Conservation (phyloP, 2,888 invertebrate species). For the Cantharis flavilabris region DNA sequence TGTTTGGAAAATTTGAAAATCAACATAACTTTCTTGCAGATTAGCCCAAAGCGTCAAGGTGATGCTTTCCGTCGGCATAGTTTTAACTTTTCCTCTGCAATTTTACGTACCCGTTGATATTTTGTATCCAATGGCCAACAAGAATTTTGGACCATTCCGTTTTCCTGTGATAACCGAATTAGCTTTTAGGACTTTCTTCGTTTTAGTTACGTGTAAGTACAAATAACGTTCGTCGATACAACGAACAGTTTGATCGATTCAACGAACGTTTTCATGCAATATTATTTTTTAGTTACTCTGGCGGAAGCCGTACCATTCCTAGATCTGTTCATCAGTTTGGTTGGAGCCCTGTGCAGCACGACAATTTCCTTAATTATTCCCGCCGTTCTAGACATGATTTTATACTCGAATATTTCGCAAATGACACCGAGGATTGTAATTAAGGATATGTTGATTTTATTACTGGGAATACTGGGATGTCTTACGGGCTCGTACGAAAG, state of each 20-base stretch:
- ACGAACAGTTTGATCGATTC: too few relatives aligned
- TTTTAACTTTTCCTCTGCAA: constrained; percentile 91
- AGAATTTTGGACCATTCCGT: constrained; percentile 60
- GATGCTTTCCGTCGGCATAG: constrained; percentile 83
- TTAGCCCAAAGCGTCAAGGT: constrained; percentile 79
- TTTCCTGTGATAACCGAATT: constrained; percentile 69
- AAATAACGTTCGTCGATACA: too few relatives aligned
- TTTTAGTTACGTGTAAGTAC: constrained; percentile 80
- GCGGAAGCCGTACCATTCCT: constrained; percentile 87
- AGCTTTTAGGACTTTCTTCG: constrained; percentile 70
- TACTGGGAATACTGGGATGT: constrained; percentile 72
- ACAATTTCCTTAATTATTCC: constrained; percentile 87
- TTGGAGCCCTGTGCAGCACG: constrained; percentile 89
- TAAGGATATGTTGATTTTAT: constrained; percentile 69
- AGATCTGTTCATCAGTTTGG: constrained; percentile 85
- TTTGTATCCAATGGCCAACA: constrained; percentile 75
- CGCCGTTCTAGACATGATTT: constrained; percentile 81
- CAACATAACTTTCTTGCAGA: constrained; percentile 56
- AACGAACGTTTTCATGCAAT: background rate
- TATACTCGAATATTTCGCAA: constrained; percentile 64
- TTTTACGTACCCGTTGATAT: constrained; percentile 93
- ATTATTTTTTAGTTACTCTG: constrained; percentile 68
- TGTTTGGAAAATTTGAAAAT: background rate
- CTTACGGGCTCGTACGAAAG: constrained; percentile 78
- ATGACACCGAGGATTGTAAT: constrained; percentile 56